Percentiles rank a stretch among this genome's conserved stretches.
Evolutionary conservation across 2,888 invertebrate genomes (phyloP).

Genomic region (Drosophila nr. perissopoda): DNA sequence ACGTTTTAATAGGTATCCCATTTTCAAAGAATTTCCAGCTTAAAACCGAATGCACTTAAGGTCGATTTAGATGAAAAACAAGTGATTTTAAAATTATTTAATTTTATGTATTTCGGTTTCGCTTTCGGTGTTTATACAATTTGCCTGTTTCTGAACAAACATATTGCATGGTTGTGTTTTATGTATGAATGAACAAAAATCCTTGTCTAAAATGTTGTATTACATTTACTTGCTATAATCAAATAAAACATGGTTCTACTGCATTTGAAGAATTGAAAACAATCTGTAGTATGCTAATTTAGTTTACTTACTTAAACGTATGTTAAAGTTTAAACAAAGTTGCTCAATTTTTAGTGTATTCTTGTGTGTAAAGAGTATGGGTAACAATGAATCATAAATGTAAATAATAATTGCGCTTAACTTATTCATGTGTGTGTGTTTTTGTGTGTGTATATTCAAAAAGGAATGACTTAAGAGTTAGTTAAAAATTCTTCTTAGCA

Average conservation of each 20-base stretch:
- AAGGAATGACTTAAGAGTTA: conserved; percentile 82
- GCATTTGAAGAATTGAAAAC: conserved; percentile 61
- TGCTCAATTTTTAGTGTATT: conserved; percentile 14
- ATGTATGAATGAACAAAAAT: conserved; percentile 44
- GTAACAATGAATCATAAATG: conserved; percentile 67
- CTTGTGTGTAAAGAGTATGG: conserved; percentile 22
- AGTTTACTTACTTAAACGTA: conserved; percentile 53
- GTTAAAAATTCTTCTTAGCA: conserved; percentile 77
- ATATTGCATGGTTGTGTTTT: conserved; percentile 41
- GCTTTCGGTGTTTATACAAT: conserved; percentile 63
- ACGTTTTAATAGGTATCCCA: background rate
- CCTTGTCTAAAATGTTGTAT: conserved; percentile 52
- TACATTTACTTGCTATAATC: conserved; percentile 49
- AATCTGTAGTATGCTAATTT: conserved; percentile 46
- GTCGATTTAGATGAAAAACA: conserved; percentile 17
- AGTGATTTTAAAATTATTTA: conserved; percentile 55
- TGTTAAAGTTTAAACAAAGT: conserved; percentile 49
- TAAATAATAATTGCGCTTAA: conserved; percentile 66
- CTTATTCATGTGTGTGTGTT: conserved; percentile 52
- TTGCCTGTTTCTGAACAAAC: conserved; percentile 55
- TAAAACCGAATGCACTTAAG: background rate
- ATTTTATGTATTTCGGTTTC: conserved; percentile 59
- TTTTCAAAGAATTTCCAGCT: background rate
- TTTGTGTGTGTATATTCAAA: conserved; percentile 52
- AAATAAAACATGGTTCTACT: conserved; percentile 61